Base-by-base conservation (phyloP, 2,797 vertebrate species). In the Salarias fasciatus region DNA sequence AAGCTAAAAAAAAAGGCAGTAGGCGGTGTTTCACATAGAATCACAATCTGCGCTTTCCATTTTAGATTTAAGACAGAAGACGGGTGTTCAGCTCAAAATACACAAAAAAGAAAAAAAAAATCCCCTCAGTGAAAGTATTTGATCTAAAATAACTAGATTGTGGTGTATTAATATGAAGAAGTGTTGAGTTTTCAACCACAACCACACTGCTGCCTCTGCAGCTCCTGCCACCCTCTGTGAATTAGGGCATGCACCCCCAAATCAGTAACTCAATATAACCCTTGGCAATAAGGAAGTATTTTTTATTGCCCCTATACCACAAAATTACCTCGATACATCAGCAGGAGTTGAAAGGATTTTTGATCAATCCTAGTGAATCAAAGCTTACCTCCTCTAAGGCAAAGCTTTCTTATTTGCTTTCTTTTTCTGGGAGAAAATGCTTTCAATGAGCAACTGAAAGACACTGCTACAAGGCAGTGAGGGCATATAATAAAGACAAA, bases 281-380 rank as follows among this genome's bases (percentile, higher is more conserved):
- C 29, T 24, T n/a, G 53, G 51, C 74, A 54, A 61, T 63, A 48
- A 29, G 45, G 13, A 52, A 1, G n/a, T 38, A 41, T 75, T 54
- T 54, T 63, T 73, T 72, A 76, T 74, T 44, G 57, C 49, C 52
- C 18, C 72, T 8, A 11, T 63, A 43, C 47, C 44, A 42, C 60
- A 69, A 51, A 61, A 80, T 72, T 62, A 63, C 59, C 56, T 57
- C 50, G 40, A 52, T 78, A 54, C 40, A 66, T 78, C 72, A 78
- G 24, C 48, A 13, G 45, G 38, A 55, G 75, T 42, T 59, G 57
- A 72, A 74, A 59, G 52, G 57, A 47, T 62, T 55, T 66, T 51
- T 61, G 63, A 81, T 77, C 69, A 71, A 45, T 57, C 35, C 7
- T 42, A 58, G 10, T 75, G 78, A 77, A 68, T 70, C 64, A 69